Evolutionary conservation across 2,113 vertebrate genomes (phyloP).

Genomic region (Cranoglanis bouderius): DNA sequence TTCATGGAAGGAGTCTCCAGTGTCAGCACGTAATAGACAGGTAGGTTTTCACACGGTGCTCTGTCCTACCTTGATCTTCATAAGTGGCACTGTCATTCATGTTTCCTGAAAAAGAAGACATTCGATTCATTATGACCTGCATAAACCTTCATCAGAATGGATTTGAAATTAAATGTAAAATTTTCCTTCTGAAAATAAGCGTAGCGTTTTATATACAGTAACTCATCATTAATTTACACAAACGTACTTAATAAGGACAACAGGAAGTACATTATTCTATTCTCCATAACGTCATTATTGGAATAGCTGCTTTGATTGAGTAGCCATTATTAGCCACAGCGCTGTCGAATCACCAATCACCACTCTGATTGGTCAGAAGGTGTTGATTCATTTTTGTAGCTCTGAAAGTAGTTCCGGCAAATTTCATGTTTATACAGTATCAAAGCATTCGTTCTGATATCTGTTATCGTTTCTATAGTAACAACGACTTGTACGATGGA

Average conservation of each 20-base stretch:
- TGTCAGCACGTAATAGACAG: neutral
- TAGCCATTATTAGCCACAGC: neutral
- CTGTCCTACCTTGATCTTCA: constrained; percentile 30
- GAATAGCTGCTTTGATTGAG: neutral
- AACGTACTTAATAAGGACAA: neutral
- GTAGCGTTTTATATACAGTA: neutral
- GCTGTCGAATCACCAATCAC: neutral
- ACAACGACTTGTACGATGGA: neutral
- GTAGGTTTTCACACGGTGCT: neutral
- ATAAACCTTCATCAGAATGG: neutral
- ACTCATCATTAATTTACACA: too few relatives aligned
- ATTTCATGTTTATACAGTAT: neutral
- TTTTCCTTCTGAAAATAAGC: neutral
- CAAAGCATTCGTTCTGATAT: neutral
- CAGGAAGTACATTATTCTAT: neutral
- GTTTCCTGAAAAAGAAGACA: neutral
- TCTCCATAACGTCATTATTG: neutral
- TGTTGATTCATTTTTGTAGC: neutral
- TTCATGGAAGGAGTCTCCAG: too few relatives aligned
- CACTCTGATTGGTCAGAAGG: neutral
- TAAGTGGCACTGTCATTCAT: neutral
- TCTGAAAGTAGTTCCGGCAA: too few relatives aligned
- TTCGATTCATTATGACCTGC: too few relatives aligned
- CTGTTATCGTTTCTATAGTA: neutral
- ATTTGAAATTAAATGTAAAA: neutral